A percentile compares a stretch with the other conserved stretches of the same genome.
Evolutionary conservation across 2,888 invertebrate species (phyloP).

Genomic region (Platycheirus rosarum): DNA sequence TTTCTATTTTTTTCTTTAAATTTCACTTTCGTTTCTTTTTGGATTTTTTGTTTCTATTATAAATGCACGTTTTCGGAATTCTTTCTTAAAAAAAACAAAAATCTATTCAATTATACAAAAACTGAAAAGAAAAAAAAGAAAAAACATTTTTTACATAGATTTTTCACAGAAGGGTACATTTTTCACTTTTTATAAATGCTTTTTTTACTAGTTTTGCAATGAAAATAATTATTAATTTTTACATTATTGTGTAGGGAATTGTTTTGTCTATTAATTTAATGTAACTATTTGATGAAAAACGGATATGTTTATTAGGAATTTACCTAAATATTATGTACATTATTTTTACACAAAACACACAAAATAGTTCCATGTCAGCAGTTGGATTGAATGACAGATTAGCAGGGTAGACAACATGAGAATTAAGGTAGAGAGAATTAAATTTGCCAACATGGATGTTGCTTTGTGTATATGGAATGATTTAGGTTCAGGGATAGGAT

Average conservation of each 20-base stretch:
- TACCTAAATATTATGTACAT: slow-evolving; percentile 77
- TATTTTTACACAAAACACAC: slow-evolving; percentile 76
- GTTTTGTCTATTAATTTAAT: not conserved
- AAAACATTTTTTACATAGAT: slow-evolving; percentile 9
- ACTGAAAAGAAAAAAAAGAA: slow-evolving; percentile 54
- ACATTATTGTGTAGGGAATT: not conserved
- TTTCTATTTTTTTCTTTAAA: slow-evolving; percentile 28
- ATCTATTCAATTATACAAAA: slow-evolving; percentile 59
- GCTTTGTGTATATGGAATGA: slow-evolving; percentile 8
- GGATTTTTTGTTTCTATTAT: slow-evolving; percentile 30
- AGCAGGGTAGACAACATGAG: slow-evolving; percentile 61
- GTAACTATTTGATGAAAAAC: not conserved
- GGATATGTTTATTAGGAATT: slow-evolving; percentile 49
- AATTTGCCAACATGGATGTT: slow-evolving; percentile 47
- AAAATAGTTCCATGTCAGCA: slow-evolving; percentile 79
- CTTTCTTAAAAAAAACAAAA: slow-evolving; percentile 32
- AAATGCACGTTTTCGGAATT: slow-evolving; percentile 56
- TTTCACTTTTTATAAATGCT: slow-evolving; percentile 21
- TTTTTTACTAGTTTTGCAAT: not conserved
- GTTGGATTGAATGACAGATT: slow-evolving; percentile 66
- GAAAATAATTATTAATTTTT: slow-evolving; percentile 6
- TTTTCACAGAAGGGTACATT: slow-evolving; percentile 1
- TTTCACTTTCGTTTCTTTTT: slow-evolving; percentile 22
- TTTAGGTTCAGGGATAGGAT: not conserved
- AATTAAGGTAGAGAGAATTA: slow-evolving; percentile 24